These are phyloP conservation scores for Zonotrichia albicollis DNA, from an alignment of 2,797 vertebrate genomes.

Conservation along the genomic window DNA sequence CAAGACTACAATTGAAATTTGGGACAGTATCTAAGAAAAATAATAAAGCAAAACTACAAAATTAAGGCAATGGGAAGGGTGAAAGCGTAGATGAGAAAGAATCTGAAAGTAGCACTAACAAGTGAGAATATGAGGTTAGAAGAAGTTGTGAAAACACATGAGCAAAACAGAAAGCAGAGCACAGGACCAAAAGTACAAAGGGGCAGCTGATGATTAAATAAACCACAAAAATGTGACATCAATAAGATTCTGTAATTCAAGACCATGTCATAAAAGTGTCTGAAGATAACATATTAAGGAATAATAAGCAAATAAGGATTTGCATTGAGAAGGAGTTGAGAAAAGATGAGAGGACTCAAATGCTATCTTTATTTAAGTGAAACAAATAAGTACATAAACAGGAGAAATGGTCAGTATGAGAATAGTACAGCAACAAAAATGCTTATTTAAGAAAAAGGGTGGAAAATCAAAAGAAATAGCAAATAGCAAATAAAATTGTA, in stretches of 20 bases:
- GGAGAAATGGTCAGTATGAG: accelerated
- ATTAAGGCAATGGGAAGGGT: background rate
- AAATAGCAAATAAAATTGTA: background rate
- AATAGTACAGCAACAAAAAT: background rate
- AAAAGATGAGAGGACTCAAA: background rate
- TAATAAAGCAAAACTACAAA: background rate
- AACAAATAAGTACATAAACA: background rate
- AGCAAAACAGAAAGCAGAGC: background rate
- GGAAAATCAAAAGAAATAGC: background rate
- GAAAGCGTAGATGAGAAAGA: background rate
- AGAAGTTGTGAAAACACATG: background rate
- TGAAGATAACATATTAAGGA: background rate
- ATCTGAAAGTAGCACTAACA: background rate
- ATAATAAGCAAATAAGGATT: background rate
- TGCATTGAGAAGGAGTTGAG: background rate
- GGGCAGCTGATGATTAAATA: background rate
- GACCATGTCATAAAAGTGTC: background rate
- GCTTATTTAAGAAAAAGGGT: background rate
- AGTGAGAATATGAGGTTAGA: background rate
- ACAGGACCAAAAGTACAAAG: background rate
- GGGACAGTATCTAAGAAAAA: background rate
- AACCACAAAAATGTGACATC: background rate
- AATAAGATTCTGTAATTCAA: background rate
- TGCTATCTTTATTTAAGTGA: background rate
- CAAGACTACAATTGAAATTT: background rate